phyloP scores from a whole-genome alignment of 2,888 invertebrate species.

The Unio pictorum region DNA sequence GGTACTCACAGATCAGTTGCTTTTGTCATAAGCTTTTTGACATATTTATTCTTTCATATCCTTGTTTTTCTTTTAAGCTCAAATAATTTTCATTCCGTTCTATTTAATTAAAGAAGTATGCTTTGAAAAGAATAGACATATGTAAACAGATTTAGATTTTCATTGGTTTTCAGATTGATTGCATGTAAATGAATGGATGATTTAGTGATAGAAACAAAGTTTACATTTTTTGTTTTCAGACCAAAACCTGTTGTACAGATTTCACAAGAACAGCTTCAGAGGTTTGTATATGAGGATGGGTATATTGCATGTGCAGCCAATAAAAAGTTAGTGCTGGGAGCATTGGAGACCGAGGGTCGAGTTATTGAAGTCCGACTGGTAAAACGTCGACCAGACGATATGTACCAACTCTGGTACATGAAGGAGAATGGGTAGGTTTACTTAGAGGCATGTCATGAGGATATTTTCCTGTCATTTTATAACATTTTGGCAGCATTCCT shows the following conservation, averaged over 20 bases:
- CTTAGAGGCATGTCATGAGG: not conserved
- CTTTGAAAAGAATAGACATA: no score
- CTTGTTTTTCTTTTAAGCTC: no score
- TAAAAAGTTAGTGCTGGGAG: conserved; percentile 63
- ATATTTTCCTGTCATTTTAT: not conserved
- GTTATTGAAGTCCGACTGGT: conserved; percentile 62
- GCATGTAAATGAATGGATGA: no score
- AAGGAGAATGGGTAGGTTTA: conserved; percentile 64
- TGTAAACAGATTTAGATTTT: no score
- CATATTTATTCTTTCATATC: no score
- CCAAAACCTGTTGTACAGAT: conserved; percentile 40
- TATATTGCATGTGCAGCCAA: conserved; percentile 60
- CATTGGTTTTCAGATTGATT: no score
- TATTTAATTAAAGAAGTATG: no score
- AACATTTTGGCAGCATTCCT: no score
- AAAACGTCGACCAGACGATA: conserved; percentile 63
- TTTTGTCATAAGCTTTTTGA: no score
- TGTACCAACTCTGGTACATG: conserved; percentile 66
- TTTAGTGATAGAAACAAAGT: no score
- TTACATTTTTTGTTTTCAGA: conserved; percentile 28
- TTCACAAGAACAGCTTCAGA: conserved; percentile 53
- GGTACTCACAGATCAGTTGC: no score
- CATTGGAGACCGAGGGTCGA: conserved; percentile 61
- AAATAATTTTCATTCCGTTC: no score
- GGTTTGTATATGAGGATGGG: conserved; percentile 65